Evolutionary conservation across 2,888 invertebrate genomes (phyloP).

Genomic region (Drosophila colorata): DNA sequence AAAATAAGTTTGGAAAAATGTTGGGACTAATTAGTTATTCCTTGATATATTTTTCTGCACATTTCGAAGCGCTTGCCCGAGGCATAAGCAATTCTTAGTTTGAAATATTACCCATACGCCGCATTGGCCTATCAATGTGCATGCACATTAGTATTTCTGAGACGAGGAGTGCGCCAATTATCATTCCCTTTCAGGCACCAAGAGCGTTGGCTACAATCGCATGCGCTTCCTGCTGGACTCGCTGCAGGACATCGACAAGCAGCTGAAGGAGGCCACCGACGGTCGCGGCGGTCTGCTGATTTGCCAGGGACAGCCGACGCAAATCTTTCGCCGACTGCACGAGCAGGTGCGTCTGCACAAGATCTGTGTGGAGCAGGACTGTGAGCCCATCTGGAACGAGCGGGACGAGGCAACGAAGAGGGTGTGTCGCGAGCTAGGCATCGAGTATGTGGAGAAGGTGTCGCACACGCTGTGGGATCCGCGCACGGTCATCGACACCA

Average conservation of each 20-base stretch:
- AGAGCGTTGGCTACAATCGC: slow-evolving; percentile 88
- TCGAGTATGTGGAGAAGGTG: slow-evolving; percentile 87
- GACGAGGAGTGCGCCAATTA: neutral
- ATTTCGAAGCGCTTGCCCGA: no score
- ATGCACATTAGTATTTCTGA: neutral
- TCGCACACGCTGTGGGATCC: slow-evolving; percentile 92
- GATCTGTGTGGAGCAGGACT: slow-evolving; percentile 89
- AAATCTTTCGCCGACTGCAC: slow-evolving; percentile 87
- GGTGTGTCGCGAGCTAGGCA: slow-evolving; percentile 87
- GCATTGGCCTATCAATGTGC: fast-evolving
- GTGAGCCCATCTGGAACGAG: slow-evolving; percentile 90
- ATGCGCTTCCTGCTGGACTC: slow-evolving; percentile 90
- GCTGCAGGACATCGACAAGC: slow-evolving; percentile 88
- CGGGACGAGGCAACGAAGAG: slow-evolving; percentile 87
- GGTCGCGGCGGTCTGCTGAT: slow-evolving; percentile 87
- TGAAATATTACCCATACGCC: slow-evolving; percentile 11
- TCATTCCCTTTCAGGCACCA: slow-evolving; percentile 86
- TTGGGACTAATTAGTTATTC: no score
- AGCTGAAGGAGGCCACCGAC: slow-evolving; percentile 85
- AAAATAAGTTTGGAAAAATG: no score
- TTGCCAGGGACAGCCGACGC: slow-evolving; percentile 87
- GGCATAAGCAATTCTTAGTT: no score
- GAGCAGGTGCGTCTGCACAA: slow-evolving; percentile 87
- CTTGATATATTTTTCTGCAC: no score
- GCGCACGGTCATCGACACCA: slow-evolving; percentile 87